phyloP scores from a whole-genome alignment of 2,888 invertebrate species.

The Venusia cambrica region DNA sequence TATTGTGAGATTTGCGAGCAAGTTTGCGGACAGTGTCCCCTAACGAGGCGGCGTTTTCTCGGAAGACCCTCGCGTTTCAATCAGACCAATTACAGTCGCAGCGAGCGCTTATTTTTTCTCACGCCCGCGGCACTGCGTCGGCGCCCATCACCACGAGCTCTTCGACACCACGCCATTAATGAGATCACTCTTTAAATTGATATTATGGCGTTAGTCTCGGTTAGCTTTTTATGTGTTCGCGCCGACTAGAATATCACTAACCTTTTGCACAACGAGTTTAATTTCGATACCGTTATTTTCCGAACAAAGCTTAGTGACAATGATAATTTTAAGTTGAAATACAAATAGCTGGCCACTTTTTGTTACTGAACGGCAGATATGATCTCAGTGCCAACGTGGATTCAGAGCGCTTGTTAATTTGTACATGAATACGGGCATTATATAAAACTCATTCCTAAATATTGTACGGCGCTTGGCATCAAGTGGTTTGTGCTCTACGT shows the following conservation, averaged over 20 bases:
- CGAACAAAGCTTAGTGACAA: too few species aligned
- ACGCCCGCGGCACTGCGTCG: conserved; percentile 27
- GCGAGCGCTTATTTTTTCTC: conserved; percentile 45
- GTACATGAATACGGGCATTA: background rate
- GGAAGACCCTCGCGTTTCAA: conserved; percentile 73
- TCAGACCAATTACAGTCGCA: conserved; percentile 75
- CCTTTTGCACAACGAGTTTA: too few species aligned
- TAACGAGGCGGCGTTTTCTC: conserved; percentile 65
- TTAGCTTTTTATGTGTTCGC: conserved; percentile 1
- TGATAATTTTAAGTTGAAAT: background rate
- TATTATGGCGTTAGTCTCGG: conserved; percentile 10
- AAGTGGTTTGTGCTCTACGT: too few species aligned
- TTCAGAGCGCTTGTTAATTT: conserved; percentile 1
- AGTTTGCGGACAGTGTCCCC: conserved; percentile 60
- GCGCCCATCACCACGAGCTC: conserved; percentile 18
- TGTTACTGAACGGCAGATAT: conserved; percentile 9
- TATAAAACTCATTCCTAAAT: too few species aligned
- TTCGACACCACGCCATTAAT: conserved; percentile 32
- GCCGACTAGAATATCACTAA: too few species aligned
- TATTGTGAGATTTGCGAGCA: too few species aligned
- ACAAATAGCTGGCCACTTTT: conserved; percentile 6
- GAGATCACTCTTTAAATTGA: conserved; percentile 34
- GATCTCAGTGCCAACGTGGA: conserved; percentile 4
- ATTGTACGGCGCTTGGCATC: too few species aligned
- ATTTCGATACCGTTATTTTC: too few species aligned